These are phyloP conservation scores for Apis cerana DNA, from an alignment of 1,140 invertebrate genomes.

Conservation along the genomic window DNA sequence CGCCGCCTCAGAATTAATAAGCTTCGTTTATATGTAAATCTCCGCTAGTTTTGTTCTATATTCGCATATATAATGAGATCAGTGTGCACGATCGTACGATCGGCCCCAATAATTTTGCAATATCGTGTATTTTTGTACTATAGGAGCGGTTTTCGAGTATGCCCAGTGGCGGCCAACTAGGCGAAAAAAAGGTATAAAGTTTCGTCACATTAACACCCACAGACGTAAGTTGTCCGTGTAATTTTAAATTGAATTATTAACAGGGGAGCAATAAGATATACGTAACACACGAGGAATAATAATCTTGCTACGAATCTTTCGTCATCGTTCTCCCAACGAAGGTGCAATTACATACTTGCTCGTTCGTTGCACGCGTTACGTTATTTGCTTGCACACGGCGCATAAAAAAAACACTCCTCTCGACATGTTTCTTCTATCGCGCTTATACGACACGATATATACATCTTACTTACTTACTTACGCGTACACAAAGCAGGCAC, in stretches of 20 bases:
- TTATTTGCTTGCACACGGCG: background rate
- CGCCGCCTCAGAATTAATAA: slow-evolving; percentile 6
- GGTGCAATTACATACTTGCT: background rate
- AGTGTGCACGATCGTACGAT: slow-evolving; percentile 15
- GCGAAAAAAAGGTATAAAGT: slow-evolving; percentile 64
- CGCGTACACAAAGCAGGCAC: slow-evolving; percentile 26
- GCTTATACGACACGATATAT: slow-evolving; percentile 5
- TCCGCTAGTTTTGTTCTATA: slow-evolving; percentile 44
- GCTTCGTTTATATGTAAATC: slow-evolving; percentile 41
- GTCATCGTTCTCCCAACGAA: background rate
- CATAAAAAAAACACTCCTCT: slow-evolving; percentile 15
- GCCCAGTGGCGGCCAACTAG: slow-evolving; percentile 55
- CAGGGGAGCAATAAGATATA: too few species aligned
- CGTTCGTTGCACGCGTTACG: background rate
- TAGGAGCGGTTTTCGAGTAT: slow-evolving; percentile 50
- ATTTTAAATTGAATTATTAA: too few species aligned
- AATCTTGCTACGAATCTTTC: background rate
- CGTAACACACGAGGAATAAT: too few species aligned
- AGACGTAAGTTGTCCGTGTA: slow-evolving; percentile 46
- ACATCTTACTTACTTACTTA: background rate
- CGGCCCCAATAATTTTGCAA: slow-evolving; percentile 58
- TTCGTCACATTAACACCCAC: slow-evolving; percentile 37
- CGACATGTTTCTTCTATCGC: background rate
- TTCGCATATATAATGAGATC: slow-evolving; percentile 47
- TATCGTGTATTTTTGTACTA: slow-evolving; percentile 62